Percentiles rank a stretch among this genome's conserved stretches.
Evolutionary conservation across 1,140 invertebrate genomes (phyloP).

Genomic region (Polypedilum vanderplanki): DNA sequence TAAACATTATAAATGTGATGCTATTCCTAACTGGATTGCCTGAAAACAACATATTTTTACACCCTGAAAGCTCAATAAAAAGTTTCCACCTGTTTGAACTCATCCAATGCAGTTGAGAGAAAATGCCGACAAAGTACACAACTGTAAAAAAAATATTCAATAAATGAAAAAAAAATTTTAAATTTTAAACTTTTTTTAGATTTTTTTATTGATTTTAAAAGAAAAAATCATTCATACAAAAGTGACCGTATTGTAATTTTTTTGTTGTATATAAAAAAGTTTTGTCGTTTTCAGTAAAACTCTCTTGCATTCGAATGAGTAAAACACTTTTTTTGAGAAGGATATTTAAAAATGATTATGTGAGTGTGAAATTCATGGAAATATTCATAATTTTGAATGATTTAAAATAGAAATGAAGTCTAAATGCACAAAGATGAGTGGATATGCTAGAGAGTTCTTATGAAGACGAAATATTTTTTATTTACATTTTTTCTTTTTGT

Average conservation of each 20-base stretch:
- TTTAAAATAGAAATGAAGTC: background rate
- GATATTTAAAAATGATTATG: background rate
- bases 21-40: too few species aligned
- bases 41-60: too few species aligned
- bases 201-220: conserved; percentile 24
- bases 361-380: background rate
- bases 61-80: too few species aligned
- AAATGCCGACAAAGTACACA: background rate
- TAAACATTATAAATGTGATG: too few species aligned
- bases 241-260: conserved; percentile 17
- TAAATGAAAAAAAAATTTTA: background rate
- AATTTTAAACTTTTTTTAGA: conserved; percentile 14
- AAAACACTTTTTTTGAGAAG: background rate
- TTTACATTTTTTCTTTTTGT: conserved; percentile 19
- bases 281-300: background rate
- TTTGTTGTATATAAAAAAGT: conserved; percentile 27
- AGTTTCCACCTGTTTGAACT: too few species aligned
- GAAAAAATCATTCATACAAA: conserved; percentile 28
- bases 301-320: background rate
- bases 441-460: background rate
- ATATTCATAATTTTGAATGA: background rate
- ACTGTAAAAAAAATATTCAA: background rate
- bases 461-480: conserved; percentile 9
- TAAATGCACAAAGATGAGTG: conserved; percentile 21
- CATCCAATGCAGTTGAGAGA: too few species aligned